phyloP scores from a whole-genome alignment of 2,888 invertebrate species.

The Drosophila paranaensis region DNA sequence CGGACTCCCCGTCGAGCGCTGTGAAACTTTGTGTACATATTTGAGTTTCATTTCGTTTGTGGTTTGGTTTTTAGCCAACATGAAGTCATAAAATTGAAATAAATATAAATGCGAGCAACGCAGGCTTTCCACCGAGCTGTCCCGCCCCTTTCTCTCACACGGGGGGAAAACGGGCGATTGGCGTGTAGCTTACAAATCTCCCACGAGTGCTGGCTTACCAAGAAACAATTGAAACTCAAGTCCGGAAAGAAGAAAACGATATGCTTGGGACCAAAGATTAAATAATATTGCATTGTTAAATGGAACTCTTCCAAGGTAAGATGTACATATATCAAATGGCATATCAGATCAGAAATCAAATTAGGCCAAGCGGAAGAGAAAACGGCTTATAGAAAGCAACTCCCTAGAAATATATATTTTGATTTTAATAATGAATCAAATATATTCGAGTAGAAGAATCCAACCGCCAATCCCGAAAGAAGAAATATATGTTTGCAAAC shows the following conservation, averaged over 20 bases:
- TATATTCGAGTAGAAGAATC: not conserved
- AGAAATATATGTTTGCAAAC: not conserved
- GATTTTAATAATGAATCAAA: not conserved
- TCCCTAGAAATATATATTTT: not conserved
- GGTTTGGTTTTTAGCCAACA: slow-evolving; percentile 65
- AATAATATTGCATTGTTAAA: slow-evolving; percentile 4
- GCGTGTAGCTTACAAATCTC: slow-evolving; percentile 60
- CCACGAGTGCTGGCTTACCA: slow-evolving; percentile 47
- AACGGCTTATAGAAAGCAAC: not conserved
- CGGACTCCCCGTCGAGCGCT: slow-evolving; percentile 45
- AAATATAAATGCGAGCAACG: slow-evolving; percentile 73
- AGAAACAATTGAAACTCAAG: slow-evolving; percentile 25
- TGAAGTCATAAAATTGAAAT: slow-evolving; percentile 80
- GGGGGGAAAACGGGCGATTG: slow-evolving; percentile 12
- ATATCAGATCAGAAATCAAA: not conserved
- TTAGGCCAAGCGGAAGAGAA: not conserved
- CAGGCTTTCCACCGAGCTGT: slow-evolving; percentile 64
- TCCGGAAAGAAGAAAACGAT: not conserved
- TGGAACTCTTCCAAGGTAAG: not conserved
- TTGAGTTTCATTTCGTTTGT: slow-evolving; percentile 79
- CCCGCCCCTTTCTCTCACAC: slow-evolving; percentile 52
- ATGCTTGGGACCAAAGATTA: slow-evolving; percentile 12
- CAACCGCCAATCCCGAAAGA: too few species aligned
- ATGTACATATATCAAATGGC: not conserved
- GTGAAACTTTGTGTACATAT: slow-evolving; percentile 77